Conservation (phyloP, 2,888 invertebrate genomes). For the Macrophya alboannulata region DNA sequence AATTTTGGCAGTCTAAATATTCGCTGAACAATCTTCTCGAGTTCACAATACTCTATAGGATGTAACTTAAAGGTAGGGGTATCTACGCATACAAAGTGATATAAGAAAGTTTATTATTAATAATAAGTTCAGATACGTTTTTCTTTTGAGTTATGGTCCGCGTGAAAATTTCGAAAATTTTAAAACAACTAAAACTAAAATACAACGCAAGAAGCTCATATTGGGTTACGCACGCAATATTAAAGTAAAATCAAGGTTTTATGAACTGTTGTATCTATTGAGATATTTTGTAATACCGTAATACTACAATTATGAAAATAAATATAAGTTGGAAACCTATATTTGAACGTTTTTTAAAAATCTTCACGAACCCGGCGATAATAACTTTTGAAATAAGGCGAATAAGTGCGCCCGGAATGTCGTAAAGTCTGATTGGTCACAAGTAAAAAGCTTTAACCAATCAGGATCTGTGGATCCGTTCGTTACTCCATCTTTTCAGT, state of each 20-base stretch:
- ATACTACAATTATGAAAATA: neutral
- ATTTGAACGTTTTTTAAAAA: neutral
- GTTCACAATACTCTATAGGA: neutral
- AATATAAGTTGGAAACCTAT: neutral
- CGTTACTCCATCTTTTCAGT: constrained; percentile 25
- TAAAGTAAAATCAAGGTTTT: neutral
- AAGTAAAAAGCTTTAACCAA: neutral
- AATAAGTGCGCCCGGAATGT: neutral
- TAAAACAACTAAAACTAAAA: neutral
- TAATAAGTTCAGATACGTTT: neutral
- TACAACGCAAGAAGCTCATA: neutral
- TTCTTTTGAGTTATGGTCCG: neutral
- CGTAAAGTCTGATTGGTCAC: constrained; percentile 4
- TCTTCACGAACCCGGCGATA: neutral
- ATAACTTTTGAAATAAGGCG: neutral
- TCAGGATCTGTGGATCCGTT: neutral
- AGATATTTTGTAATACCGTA: neutral
- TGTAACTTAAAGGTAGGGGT: neutral
- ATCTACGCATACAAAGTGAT: neutral
- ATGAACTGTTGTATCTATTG: neutral
- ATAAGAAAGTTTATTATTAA: neutral
- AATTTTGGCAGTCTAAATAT: neutral
- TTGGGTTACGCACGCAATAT: neutral
- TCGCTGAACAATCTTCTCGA: too few species aligned
- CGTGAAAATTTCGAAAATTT: neutral